phyloP scores from a whole-genome alignment of 2,797 vertebrate genomes.

The Myotis daubentonii region DNA sequence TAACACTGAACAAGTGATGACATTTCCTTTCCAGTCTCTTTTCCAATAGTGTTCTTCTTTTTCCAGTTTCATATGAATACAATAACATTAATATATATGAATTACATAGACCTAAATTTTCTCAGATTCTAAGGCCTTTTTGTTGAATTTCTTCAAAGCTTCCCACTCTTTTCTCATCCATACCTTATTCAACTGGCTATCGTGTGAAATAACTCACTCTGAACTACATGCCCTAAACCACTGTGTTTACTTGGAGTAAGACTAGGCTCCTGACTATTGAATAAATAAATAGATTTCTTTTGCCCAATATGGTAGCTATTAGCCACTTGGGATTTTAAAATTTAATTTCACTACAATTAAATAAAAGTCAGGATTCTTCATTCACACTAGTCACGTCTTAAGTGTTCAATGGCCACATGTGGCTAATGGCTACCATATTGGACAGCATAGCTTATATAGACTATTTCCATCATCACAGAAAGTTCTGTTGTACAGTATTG shows the following conservation, averaged over 20 bases:
- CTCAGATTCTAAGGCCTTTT: conserved; percentile 9
- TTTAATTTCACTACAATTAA: conserved; percentile 5
- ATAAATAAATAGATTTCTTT: background rate
- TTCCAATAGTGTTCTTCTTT: background rate
- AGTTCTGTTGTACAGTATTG: background rate
- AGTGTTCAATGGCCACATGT: background rate
- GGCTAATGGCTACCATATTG: background rate
- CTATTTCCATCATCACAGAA: background rate
- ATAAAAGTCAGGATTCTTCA: background rate
- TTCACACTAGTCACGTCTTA: background rate
- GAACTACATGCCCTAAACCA: background rate
- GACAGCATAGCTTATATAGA: background rate
- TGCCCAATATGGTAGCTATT: background rate
- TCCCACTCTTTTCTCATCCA: background rate
- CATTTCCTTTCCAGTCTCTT: background rate
- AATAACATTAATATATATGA: background rate
- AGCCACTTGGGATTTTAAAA: background rate
- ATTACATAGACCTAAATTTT: conserved; percentile 1
- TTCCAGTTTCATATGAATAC: background rate
- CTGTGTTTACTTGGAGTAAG: background rate
- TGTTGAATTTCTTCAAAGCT: background rate
- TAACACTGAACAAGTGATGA: background rate
- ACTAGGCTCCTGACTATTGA: background rate
- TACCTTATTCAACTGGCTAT: background rate
- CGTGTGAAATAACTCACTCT: background rate